These are phyloP conservation scores for Sardina pilchardus DNA, from an alignment of 2,113 vertebrate species.

Conservation along the genomic window DNA sequence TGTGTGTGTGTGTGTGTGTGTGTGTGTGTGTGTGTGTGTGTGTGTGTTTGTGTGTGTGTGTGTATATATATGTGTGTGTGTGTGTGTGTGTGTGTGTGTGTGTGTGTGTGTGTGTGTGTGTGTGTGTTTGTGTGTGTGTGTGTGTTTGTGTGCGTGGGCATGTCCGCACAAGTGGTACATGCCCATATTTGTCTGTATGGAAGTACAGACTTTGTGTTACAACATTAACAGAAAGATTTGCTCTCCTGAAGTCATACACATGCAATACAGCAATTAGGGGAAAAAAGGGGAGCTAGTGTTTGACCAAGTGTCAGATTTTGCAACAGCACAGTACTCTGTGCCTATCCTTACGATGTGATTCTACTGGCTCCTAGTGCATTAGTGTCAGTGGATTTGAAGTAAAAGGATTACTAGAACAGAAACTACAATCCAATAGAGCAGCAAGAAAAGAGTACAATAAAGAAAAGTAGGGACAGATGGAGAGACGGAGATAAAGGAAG, in stretches of 20 bases:
- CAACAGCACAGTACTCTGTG: not conserved
- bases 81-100: not conserved
- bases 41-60: too few species aligned
- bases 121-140: not conserved
- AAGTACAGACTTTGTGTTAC: not conserved
- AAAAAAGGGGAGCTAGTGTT: not conserved
- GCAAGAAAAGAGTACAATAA: slow-evolving; percentile 1
- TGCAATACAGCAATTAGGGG: too few species aligned
- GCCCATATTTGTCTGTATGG: not conserved
- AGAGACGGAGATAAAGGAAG: not conserved
- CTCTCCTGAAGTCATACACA: not conserved
- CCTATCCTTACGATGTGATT: not conserved
- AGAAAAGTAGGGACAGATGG: not conserved
- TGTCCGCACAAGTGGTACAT: too few species aligned
- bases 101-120: not conserved
- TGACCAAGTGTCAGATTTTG: not conserved
- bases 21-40: not conserved
- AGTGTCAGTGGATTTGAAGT: not conserved
- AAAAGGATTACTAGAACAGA: slow-evolving; percentile 27
- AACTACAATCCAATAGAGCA: slow-evolving; percentile 18
- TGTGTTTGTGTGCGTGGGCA: too few species aligned
- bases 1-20: not conserved
- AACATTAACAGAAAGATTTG: not conserved
- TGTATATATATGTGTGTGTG: too few species aligned
- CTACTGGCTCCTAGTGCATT: not conserved